Evolutionary conservation across 1,140 invertebrate genomes (phyloP), one percentile per base, ranked within the genome.

Genomic region (Pristionchus pacificus): DNA sequence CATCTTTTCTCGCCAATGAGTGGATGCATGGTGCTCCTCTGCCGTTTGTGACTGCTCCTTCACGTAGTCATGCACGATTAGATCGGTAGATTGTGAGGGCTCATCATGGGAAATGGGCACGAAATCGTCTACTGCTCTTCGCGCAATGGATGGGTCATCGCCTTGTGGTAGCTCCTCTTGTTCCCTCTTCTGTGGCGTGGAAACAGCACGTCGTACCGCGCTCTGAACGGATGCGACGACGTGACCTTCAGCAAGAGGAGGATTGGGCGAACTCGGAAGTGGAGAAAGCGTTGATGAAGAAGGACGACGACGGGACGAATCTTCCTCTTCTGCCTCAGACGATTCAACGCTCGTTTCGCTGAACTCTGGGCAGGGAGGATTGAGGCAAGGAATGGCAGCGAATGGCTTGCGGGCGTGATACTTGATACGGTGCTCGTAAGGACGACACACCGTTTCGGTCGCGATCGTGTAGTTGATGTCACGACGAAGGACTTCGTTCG

Each of bases 351-450:
- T n/a, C n/a, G n/a, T n/a, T n/a, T n/a, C n/a, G n/a, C n/a, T n/a
- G n/a, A n/a, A n/a, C n/a, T n/a, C n/a, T n/a, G n/a, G 3, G 60
- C 75, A 78, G 25, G 69, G 68, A 31, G 73, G 38, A 24, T 68
- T 58, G 25, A 68, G 74, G 19, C 70, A 74, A 2, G 76, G 66
- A 2, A 77, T 28, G 6, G 66, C 63, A 13, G 62, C 25, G 15
- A 71, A 65, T 29, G 71, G 71, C 38, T 57, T 76, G 25, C 60
- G 30, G 31, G 33, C 61, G 30, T 58, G 49, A 28, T 60, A n/a
- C 15, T 38, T 30, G 32, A 74, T 77, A 15, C 74, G 30, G 0
- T 67, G 27, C 3, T 59, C 61, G 55, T 78, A 77, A 27, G 70
- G 67, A 0, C 1, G 15, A 28, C 77, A 77, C 30, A 64, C 67